phyloP scores from a whole-genome alignment of 2,113 vertebrate species.

The Nicator chloris region DNA sequence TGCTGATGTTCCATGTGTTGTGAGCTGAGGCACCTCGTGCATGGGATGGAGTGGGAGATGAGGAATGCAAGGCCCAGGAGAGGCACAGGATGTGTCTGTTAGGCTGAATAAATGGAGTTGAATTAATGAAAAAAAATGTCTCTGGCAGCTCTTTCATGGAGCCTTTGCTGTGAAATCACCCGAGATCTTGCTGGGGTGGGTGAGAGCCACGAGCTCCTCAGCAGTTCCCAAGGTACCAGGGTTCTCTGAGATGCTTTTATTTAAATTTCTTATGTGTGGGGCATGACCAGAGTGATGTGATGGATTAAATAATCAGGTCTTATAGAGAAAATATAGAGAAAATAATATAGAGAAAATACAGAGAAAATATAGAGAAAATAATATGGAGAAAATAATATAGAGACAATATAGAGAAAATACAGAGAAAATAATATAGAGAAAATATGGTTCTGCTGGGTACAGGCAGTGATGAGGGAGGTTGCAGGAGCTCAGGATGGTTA shows the following conservation, averaged over 20 bases:
- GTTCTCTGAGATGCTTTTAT: neutral
- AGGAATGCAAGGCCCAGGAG: neutral
- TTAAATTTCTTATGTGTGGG: neutral
- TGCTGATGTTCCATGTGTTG: neutral
- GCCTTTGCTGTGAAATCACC: neutral
- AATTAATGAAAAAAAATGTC: neutral
- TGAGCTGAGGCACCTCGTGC: neutral
- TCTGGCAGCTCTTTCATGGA: neutral
- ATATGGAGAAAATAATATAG: neutral
- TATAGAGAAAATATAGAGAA: neutral
- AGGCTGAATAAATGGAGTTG: neutral
- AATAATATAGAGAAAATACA: neutral
- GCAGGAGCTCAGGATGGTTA: neutral
- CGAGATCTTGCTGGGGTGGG: neutral
- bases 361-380: neutral
- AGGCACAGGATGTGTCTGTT: neutral
- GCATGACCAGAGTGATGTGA: neutral
- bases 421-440: neutral
- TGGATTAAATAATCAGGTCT: slow-evolving; percentile 63
- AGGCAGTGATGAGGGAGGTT: slow-evolving; percentile 22
- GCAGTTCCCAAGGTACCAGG: neutral
- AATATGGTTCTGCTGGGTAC: neutral
- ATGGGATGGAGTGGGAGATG: neutral
- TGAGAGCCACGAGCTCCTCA: neutral
- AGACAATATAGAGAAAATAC: neutral